These are phyloP conservation scores for Percina caprodes DNA, from an alignment of 2,113 vertebrate genomes.

Conservation along the genomic window DNA sequence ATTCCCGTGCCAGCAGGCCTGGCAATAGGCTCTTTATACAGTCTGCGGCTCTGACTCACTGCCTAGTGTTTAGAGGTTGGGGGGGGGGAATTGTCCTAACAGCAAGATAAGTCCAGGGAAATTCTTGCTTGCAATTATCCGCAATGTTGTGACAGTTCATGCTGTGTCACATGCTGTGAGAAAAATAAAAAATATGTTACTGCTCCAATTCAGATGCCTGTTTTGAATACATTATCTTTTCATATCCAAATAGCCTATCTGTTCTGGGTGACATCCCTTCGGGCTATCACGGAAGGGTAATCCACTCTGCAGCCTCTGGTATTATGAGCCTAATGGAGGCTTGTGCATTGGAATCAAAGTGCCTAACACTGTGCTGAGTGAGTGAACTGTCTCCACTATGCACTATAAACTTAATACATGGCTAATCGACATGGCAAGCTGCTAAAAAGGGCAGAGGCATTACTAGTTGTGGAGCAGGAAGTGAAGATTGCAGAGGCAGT, in stretches of 20 bases:
- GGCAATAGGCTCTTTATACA: conserved; percentile 18
- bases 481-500: conserved; percentile 54
- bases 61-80: conserved; percentile 35
- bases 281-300: conserved; percentile 74
- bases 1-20: conserved; percentile 20
- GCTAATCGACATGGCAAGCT: conserved; percentile 68
- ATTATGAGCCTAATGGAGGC: conserved; percentile 45
- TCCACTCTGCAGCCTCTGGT: conserved; percentile 49
- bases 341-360: conserved; percentile 38
- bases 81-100: conserved; percentile 24
- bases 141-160: conserved; percentile 59
- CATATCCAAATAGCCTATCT: conserved; percentile 57
- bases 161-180: conserved; percentile 21
- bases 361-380: conserved; percentile 27
- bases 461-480: conserved; percentile 31
- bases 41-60: conserved; percentile 28
- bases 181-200: conserved; percentile 25
- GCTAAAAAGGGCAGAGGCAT: conserved; percentile 64
- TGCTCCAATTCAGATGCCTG: conserved; percentile 42
- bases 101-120: conserved; percentile 37
- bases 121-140: conserved; percentile 48
- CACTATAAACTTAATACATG: conserved; percentile 48
- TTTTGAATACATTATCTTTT: conserved; percentile 51
- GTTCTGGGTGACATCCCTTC: conserved; percentile 43
- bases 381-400: conserved; percentile 29